Evolutionary conservation across 2,113 vertebrate genomes (phyloP), one percentile per base, ranked within the genome.

Genomic region (Setophaga coronata): DNA sequence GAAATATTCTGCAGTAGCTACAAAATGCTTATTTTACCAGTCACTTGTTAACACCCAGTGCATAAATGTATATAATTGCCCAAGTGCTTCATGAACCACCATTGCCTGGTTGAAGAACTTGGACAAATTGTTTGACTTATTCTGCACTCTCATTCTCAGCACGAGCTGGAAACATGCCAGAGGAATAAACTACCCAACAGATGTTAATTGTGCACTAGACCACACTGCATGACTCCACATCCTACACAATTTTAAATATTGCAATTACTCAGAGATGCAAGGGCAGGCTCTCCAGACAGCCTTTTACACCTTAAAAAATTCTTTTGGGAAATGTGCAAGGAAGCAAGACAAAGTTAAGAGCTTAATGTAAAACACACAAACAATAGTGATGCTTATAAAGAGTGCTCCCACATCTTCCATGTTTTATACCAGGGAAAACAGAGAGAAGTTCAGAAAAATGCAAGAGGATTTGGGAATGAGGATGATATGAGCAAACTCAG

Each of bases 81-180:
- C 70, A 72, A 89, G 65, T 66, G 31, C 34, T 64, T 48, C 33
- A 4, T 69, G 82, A 96, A 29, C 64, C 64, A 72, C 70, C 2
- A 3, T 72, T 45, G 71, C 51, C 67, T 90, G 45, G 50, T 40
- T 70, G 82, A 91, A 92, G 64, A 91, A 82, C 64, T n/a, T 51
- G 38, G 67, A 86, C 73, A 95, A 95, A 95, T 73, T 93, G 50
- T 91, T 95, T 91, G 74, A 67, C 69, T 96, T 91, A 70, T 5
- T 19, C 70, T 72, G 36, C 45, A 21, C 67, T 94, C 82, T 57
- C 42, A 73, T 60, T 66, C 67, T 96, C 74, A 81, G 71, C 82
- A 71, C 0, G 12, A 83, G 28, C 13, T 97, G 96, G 95, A 93
- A 91, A 34, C 3, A 3, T 0, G 29, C 95, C 97, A 97, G 61